Conservation (phyloP, 2,797 vertebrate species). For the Sebastes melanostomus region DNA sequence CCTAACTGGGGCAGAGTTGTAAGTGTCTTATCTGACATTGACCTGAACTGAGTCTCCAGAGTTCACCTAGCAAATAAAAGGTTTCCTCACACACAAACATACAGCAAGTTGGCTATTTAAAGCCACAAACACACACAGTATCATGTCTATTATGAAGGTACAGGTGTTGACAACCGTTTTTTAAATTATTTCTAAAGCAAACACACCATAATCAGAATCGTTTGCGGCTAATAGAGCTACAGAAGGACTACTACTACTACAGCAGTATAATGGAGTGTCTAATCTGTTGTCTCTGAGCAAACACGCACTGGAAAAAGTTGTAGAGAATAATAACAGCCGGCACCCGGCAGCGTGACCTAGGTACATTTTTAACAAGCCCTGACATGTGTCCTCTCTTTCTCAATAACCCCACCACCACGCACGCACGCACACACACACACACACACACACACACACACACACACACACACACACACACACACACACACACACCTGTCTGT, state of each 20-base stretch:
- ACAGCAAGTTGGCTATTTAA: background rate
- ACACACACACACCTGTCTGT: background rate
- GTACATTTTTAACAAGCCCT: constrained; percentile 46
- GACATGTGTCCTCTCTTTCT: constrained; percentile 16
- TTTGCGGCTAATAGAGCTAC: background rate
- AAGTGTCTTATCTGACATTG: constrained; percentile 22
- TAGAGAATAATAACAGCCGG: background rate
- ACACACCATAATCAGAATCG: background rate
- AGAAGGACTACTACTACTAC: background rate
- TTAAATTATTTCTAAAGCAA: background rate
- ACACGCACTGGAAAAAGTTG: background rate
- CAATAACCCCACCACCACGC: background rate
- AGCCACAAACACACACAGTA: background rate
- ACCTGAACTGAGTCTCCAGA: background rate
- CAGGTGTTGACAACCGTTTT: background rate
- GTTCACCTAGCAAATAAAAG: constrained; percentile 14
- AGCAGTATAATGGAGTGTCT: background rate
- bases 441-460: background rate
- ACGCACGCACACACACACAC: background rate
- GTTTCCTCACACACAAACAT: background rate
- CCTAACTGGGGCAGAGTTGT: background rate
- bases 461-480: background rate
- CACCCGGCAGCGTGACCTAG: constrained; percentile 4
- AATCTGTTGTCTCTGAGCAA: constrained; percentile 9
- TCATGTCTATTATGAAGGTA: background rate